phyloP scores from a whole-genome alignment of 37 sponge, comb jelly and placozoan genomes.

The Mnemiopsis leidyi region DNA sequence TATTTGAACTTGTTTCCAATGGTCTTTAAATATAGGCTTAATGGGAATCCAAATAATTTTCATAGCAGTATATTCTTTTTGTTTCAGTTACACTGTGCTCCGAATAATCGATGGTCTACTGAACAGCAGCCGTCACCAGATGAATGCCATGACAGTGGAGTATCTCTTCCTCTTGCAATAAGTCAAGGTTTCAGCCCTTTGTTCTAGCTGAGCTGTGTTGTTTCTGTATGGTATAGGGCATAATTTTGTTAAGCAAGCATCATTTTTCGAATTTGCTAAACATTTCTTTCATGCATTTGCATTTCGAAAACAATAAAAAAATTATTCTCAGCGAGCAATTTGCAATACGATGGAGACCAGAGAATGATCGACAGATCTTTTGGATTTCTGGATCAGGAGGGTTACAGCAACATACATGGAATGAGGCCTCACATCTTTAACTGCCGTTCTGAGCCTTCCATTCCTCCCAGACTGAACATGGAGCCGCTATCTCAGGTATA shows the following conservation, averaged over 20 bases:
- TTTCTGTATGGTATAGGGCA: too few relatives aligned
- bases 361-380: slow-evolving; percentile 9
- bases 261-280: too few relatives aligned
- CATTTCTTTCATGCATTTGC: too few relatives aligned
- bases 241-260: too few relatives aligned
- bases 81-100: not conserved
- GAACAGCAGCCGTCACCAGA: not conserved
- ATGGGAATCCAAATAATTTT: too few relatives aligned
- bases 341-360: not conserved
- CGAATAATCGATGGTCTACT: not conserved
- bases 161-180: not conserved
- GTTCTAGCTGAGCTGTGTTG: too few relatives aligned
- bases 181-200: slow-evolving; percentile 37
- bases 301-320: too few relatives aligned
- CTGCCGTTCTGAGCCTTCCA: slow-evolving; percentile 34
- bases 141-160: slow-evolving; percentile 27
- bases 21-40: too few relatives aligned
- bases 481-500: slow-evolving; percentile 19
- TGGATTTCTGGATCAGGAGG: slow-evolving; percentile 1
- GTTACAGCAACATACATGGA: not conserved
- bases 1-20: not conserved
- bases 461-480: slow-evolving; percentile 18
- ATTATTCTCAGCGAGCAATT: not conserved
- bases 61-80: too few relatives aligned
- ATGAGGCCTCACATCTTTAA: slow-evolving; percentile 29